Base-by-base conservation (phyloP, 2,888 invertebrate genomes). In the Tribolium freemani region DNA sequence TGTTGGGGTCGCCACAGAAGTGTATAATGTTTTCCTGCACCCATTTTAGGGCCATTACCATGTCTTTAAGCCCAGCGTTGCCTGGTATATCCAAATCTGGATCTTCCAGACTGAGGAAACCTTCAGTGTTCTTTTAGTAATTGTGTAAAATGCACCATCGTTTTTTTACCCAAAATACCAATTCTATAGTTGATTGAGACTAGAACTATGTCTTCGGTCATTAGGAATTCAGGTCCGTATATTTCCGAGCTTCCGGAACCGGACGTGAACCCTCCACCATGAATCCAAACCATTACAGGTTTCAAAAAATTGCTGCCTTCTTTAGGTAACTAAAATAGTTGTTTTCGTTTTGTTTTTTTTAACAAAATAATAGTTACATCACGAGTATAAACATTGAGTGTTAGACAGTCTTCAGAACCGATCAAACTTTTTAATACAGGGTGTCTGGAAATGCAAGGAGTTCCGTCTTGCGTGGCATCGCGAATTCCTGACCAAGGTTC, bases 61-160 rank as follows among this genome's bases (percentile, higher is more conserved):
- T 86, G 78, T 88, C 88, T 79, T 88, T 88, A 0, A 88, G 79
- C 1, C 87, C 88, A 0, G 88, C 87, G 80, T 88, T 88, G 1
- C 88, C 88, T 0, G 88, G 87, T 57, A 88, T 83, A 61, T 84
- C 84, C 8, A 88, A 78, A 3, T 84, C 80, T 3, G 84, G 79
- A 72, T 88, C 87, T 58, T 85, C 83, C 0, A 88, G 79, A 21
- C 85, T 85, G 13, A 88, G 82, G 64, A 88, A 88, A 26, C 88
- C 88, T 87, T 48, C 57, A 79, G 13, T n/a, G 6, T 1, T 11
- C 3, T 61, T 30, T 11, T 30, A 30, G 31, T 5, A n/a, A 54
- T 26, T 38, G 5, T 38, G 38, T 3, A 8, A 38, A 38, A 38
- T 5, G 26, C 4, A 26, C 16, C 16, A 16, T 16, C 1, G 16